Evolutionary conservation across 2,888 invertebrate species (phyloP).

Genomic region (Xylota sylvarum): DNA sequence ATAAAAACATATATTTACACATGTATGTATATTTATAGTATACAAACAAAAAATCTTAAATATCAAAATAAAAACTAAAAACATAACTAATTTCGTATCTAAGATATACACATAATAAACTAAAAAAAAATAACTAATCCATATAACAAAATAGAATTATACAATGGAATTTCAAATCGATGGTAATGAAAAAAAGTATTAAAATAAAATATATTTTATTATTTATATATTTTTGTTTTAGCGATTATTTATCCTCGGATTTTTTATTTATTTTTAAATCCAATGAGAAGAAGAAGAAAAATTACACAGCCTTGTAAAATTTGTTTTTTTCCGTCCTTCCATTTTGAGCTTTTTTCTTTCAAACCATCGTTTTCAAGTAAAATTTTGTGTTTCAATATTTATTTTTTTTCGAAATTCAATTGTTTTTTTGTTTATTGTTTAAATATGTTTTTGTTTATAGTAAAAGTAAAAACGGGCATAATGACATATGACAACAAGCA

Average conservation of each 20-base stretch:
- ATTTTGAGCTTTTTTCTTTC: slow-evolving; percentile 31
- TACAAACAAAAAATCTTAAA: slow-evolving; percentile 56
- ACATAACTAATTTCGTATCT: slow-evolving; percentile 45
- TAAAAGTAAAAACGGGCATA: slow-evolving; percentile 4
- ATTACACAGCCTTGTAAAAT: slow-evolving; percentile 75
- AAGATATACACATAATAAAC: slow-evolving; percentile 34
- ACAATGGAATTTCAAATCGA: slow-evolving; percentile 72
- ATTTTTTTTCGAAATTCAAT: slow-evolving; percentile 54
- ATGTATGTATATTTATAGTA: slow-evolving; percentile 50
- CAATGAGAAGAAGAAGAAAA: slow-evolving; percentile 71
- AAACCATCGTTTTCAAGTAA: slow-evolving; percentile 42
- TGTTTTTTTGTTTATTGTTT: slow-evolving; percentile 22
- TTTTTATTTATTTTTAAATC: slow-evolving; percentile 5
- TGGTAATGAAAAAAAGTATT: slow-evolving; percentile 57
- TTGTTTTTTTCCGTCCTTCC: slow-evolving; percentile 50
- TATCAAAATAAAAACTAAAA: slow-evolving; percentile 62
- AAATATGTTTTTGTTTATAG: background rate
- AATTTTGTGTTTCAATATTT: slow-evolving; percentile 3
- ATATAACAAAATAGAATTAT: slow-evolving; percentile 55
- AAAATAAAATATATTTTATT: background rate
- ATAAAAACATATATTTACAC: slow-evolving; percentile 70
- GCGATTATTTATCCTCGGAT: slow-evolving; percentile 5
- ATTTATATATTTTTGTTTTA: slow-evolving; percentile 2
- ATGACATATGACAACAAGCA: slow-evolving; percentile 56
- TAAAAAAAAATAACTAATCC: slow-evolving; percentile 42